Percentiles rank a stretch among this genome's conserved stretches.
Evolutionary conservation across 2,113 vertebrate species (phyloP).

Genomic region (Narcine bancroftii): DNA sequence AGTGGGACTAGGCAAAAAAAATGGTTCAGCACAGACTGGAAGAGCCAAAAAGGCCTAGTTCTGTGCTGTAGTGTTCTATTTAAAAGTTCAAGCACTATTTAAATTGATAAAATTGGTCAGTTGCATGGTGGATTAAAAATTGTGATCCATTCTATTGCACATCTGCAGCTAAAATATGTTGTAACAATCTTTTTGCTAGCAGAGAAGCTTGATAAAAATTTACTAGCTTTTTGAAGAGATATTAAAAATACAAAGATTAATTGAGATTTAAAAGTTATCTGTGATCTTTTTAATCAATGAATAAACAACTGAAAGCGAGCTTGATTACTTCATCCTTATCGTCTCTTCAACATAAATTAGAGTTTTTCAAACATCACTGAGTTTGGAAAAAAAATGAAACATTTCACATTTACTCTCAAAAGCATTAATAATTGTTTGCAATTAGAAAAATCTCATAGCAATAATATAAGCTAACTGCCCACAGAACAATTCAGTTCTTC

Average conservation of each 20-base stretch:
- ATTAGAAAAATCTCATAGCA: not conserved
- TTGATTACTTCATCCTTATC: not conserved
- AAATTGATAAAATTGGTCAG: not conserved
- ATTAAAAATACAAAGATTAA: slow-evolving; percentile 9
- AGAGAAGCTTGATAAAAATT: not conserved
- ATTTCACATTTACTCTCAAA: not conserved
- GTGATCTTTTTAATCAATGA: not conserved
- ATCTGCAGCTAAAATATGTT: not conserved
- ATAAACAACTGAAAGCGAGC: not conserved
- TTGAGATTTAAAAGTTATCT: not conserved
- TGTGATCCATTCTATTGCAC: not conserved
- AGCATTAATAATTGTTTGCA: not conserved
- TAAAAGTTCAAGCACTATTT: not conserved
- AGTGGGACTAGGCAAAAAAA: too few species aligned
- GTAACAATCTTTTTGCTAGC: not conserved
- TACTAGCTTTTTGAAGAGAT: not conserved
- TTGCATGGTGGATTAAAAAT: not conserved
- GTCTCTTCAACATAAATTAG: not conserved
- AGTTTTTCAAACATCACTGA: not conserved
- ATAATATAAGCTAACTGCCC: not conserved
- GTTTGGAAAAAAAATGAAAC: not conserved
- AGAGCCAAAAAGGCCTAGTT: too few species aligned
- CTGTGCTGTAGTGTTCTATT: too few species aligned
- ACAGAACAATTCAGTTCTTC: not conserved
- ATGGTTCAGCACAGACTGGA: too few species aligned